Evolutionary conservation across 2,113 vertebrate species (phyloP).

Genomic region (Aspidoscelis tigris): DNA sequence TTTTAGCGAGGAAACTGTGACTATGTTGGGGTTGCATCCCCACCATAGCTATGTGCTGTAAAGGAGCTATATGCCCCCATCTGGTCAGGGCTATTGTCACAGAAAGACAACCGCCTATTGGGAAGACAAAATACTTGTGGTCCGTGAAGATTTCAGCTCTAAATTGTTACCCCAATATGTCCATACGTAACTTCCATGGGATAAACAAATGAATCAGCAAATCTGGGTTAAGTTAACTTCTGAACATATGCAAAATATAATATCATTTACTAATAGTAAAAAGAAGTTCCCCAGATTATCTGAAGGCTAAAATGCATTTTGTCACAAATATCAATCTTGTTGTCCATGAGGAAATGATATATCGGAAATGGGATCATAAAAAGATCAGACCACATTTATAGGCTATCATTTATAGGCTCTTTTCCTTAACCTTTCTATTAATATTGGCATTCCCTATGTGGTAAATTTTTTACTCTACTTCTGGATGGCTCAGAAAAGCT

Average conservation of each 20-base stretch:
- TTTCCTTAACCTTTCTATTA: not conserved
- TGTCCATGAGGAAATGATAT: not conserved
- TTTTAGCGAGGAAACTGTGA: too few relatives aligned
- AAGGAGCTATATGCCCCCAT: too few relatives aligned
- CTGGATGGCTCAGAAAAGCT: not conserved
- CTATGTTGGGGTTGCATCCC: too few relatives aligned
- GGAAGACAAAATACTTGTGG: not conserved
- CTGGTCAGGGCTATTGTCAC: not conserved
- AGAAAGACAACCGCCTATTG: not conserved
- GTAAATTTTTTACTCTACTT: not conserved
- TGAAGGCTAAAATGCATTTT: not conserved
- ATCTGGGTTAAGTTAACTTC: not conserved
- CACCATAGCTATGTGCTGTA: too few relatives aligned
- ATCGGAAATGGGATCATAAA: not conserved
- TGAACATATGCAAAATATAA: not conserved
- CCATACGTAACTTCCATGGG: too few relatives aligned
- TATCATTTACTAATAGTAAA: not conserved
- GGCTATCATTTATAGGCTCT: not conserved
- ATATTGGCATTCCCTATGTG: not conserved
- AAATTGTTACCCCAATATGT: not conserved
- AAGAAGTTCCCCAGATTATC: not conserved
- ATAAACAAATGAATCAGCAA: not conserved
- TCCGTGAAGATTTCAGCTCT: conserved; percentile 3
- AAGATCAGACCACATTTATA: not conserved
- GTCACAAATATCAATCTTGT: not conserved